phyloP scores from a whole-genome alignment of 2,888 invertebrate genomes.

The Apamea monoglypha region DNA sequence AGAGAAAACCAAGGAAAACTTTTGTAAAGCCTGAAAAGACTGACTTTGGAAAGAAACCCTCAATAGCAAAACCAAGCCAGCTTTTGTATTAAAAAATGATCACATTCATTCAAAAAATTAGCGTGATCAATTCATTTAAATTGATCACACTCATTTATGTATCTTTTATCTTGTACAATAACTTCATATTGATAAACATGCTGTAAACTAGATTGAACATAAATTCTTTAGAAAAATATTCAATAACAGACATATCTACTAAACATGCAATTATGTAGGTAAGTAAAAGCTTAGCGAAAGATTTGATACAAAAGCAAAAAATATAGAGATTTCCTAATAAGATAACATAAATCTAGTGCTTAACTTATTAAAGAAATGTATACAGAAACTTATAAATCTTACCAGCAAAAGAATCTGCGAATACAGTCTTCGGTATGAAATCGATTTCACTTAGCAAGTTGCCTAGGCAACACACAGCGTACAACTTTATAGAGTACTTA shows the following conservation, averaged over 20 bases:
- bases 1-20: neutral
- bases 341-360: constrained; percentile 19
- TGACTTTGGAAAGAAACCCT: neutral
- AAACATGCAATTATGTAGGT: neutral
- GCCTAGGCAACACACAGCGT: constrained; percentile 63
- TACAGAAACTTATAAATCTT: constrained; percentile 52
- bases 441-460: constrained; percentile 67
- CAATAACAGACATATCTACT: neutral
- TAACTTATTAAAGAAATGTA: constrained; percentile 16
- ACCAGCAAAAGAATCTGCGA: constrained; percentile 55
- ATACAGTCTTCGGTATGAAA: constrained; percentile 36
- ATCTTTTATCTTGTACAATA: neutral
- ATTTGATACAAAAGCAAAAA: constrained; percentile 6
- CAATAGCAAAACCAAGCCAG: neutral
- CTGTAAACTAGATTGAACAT: neutral
- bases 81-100: neutral
- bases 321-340: neutral
- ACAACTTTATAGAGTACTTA: constrained; percentile 36
- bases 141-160: neutral
- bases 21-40: neutral
- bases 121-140: no score
- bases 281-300: neutral
- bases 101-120: no score
- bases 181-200: neutral
- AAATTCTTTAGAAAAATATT: neutral